Conservation (phyloP, 2,888 invertebrate species). For the Sinhomidia bicolor region DNA sequence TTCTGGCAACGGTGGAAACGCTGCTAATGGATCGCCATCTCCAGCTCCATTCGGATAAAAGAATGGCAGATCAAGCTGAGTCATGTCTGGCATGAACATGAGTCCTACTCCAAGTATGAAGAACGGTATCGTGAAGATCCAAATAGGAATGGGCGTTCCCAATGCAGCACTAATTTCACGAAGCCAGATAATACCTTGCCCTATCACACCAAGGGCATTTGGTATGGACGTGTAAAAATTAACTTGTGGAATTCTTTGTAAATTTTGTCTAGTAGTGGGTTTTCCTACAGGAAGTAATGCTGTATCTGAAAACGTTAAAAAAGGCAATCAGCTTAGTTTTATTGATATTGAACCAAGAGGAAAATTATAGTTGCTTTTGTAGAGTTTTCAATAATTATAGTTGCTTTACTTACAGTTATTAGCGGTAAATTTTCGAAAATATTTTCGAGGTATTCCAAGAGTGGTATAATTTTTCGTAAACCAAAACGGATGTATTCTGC, state of each 20-base stretch:
- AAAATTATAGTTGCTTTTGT: no score
- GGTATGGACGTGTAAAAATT: slow-evolving; percentile 64
- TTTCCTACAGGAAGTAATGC: background rate
- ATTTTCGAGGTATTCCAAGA: no score
- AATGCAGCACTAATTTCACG: slow-evolving; percentile 58
- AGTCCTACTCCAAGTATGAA: slow-evolving; percentile 52
- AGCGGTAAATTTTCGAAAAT: no score
- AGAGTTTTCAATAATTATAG: no score
- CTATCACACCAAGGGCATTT: slow-evolving; percentile 52
- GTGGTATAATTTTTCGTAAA: background rate
- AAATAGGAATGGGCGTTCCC: slow-evolving; percentile 60
- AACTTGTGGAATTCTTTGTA: slow-evolving; percentile 31
- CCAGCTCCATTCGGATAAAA: slow-evolving; percentile 60
- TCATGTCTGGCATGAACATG: slow-evolving; percentile 63
- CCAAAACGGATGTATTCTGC: no score
- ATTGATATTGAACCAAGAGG: no score
- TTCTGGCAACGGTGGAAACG: slow-evolving; percentile 35
- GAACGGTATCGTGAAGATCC: slow-evolving; percentile 35
- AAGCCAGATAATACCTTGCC: slow-evolving; percentile 60
- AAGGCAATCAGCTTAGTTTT: background rate
- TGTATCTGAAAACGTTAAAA: background rate
- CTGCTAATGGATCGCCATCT: slow-evolving; percentile 28
- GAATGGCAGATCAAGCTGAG: slow-evolving; percentile 26
- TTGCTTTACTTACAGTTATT: no score
- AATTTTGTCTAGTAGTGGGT: background rate